phyloP scores from a whole-genome alignment of 2,888 invertebrate genomes.

The Meiosimyza platycephala region DNA sequence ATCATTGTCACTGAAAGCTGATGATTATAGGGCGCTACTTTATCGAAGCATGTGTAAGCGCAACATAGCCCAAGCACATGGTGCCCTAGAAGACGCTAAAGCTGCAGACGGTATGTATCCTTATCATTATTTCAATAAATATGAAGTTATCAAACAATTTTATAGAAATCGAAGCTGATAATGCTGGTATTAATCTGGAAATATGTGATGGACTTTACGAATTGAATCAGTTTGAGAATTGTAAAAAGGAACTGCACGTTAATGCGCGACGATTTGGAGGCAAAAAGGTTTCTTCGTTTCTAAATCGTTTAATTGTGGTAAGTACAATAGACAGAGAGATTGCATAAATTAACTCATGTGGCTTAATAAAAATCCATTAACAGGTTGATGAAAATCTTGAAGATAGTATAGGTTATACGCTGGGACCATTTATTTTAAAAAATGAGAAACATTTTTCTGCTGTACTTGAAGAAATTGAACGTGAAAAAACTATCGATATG shows the following conservation, averaged over 20 bases:
- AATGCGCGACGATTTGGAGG: conserved; percentile 55
- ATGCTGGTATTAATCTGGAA: conserved; percentile 58
- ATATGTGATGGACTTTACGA: conserved; percentile 63
- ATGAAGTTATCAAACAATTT: too few species aligned
- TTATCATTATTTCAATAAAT: too few species aligned
- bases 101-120: conserved; percentile 54
- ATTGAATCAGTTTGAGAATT: conserved; percentile 58
- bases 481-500: conserved; percentile 48
- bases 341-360: too few species aligned
- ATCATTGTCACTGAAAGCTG: conserved; percentile 53
- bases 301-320: conserved; percentile 55
- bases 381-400: conserved; percentile 60
- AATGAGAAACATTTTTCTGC: conserved; percentile 53
- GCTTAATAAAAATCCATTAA: not conserved
- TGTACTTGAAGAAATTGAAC: conserved; percentile 50
- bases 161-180: conserved; percentile 46
- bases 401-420: conserved; percentile 56
- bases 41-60: conserved; percentile 60
- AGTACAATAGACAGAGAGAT: conserved; percentile 23
- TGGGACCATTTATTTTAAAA: conserved; percentile 56
- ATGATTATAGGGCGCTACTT: conserved; percentile 56
- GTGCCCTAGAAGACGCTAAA: conserved; percentile 55
- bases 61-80: conserved; percentile 55
- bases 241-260: conserved; percentile 54
- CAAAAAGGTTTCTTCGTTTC: conserved; percentile 53